Evolutionary conservation across 2,797 vertebrate genomes (phyloP).

Genomic region (Taenioides sp.): DNA sequence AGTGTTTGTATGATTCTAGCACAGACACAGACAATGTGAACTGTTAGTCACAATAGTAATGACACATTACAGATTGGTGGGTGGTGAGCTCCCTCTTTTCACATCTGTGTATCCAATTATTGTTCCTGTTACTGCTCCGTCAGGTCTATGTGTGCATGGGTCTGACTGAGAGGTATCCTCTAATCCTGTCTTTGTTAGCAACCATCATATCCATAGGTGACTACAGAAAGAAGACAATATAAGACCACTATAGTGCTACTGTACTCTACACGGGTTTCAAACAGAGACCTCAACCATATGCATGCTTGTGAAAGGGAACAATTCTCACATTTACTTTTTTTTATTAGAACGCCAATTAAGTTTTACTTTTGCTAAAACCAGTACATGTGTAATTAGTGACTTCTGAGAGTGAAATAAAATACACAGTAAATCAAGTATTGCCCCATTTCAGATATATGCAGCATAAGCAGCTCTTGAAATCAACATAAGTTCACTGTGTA

Average conservation of each 20-base stretch:
- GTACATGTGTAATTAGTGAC: background rate
- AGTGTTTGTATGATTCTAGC: background rate
- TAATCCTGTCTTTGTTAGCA: conserved; percentile 67
- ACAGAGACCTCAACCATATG: background rate
- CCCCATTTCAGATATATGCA: too few species aligned
- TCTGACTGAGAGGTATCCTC: conserved; percentile 44
- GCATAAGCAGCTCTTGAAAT: too few species aligned
- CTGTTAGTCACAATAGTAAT: background rate
- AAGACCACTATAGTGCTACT: conserved; percentile 8
- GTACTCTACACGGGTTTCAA: conserved; percentile 5
- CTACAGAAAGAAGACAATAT: conserved; percentile 13
- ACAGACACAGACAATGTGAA: conserved; percentile 1
- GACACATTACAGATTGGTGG: conserved; percentile 4
- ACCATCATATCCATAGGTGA: conserved; percentile 49
- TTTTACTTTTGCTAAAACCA: background rate
- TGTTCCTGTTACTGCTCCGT: conserved; percentile 31
- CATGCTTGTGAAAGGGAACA: background rate
- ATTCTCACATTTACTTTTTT: background rate
- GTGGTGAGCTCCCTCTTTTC: conserved; percentile 36
- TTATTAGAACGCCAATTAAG: background rate
- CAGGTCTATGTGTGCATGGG: conserved; percentile 40
- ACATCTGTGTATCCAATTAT: conserved; percentile 57
- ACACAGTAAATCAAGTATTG: too few species aligned
- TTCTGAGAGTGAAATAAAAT: background rate
- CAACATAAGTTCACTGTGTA: too few species aligned